These are phyloP conservation scores for Dendrocincla fuliginosa DNA, from an alignment of 2,797 vertebrate species.

Conservation along the genomic window DNA sequence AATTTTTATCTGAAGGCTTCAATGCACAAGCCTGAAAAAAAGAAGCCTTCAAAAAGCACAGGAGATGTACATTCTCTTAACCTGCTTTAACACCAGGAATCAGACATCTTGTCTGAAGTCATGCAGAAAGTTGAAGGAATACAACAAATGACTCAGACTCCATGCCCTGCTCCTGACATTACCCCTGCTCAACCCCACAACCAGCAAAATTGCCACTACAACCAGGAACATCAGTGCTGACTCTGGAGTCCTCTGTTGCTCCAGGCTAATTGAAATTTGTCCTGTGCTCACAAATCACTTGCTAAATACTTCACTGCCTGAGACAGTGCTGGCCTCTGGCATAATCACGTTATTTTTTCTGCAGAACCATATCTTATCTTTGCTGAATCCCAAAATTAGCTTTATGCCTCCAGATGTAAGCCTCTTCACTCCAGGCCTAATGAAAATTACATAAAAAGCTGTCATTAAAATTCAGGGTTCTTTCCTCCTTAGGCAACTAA, in stretches of 20 bases:
- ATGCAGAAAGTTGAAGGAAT: background rate
- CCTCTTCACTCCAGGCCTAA: constrained; percentile 22
- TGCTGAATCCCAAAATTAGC: constrained; percentile 41
- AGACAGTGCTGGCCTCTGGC: background rate
- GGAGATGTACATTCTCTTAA: background rate
- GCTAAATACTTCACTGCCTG: constrained; percentile 19
- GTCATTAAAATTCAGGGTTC: constrained; percentile 55
- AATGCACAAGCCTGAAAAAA: background rate
- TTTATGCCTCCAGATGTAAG: constrained; percentile 44
- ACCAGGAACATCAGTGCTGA: background rate
- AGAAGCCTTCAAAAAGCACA: background rate
- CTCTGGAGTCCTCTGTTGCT: background rate
- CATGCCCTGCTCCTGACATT: background rate
- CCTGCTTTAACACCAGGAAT: background rate
- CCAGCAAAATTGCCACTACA: background rate
- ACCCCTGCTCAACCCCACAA: background rate
- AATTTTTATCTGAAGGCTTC: background rate
- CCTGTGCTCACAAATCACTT: constrained; percentile 18
- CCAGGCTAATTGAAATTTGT: constrained; percentile 4
- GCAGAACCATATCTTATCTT: background rate
- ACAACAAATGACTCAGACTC: background rate
- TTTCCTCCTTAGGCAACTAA: constrained; percentile 59
- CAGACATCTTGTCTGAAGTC: background rate
- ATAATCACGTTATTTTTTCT: background rate
- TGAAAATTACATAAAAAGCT: constrained; percentile 59